phyloP scores from a whole-genome alignment of 2,797 vertebrate species.

The Enteromius anoplus region DNA sequence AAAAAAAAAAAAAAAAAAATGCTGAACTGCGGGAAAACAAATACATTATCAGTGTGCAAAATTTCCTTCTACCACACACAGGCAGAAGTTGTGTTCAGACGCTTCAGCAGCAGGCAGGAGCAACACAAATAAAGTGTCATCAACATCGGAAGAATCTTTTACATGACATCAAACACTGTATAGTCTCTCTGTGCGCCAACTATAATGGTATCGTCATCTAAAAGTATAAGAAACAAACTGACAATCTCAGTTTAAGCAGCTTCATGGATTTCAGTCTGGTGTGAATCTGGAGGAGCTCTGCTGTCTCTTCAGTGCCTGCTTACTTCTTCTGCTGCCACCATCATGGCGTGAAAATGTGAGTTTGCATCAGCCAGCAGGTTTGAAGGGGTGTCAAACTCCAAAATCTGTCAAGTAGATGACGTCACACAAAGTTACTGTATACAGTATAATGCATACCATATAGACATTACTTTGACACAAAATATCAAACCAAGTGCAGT shows the following conservation, averaged over 20 bases:
- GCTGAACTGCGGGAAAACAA: background rate
- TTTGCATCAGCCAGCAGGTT: conserved; percentile 78
- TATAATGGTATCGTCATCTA: conserved; percentile 15
- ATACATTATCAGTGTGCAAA: conserved; percentile 46
- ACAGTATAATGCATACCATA: too few species aligned
- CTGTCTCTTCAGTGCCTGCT: conserved; percentile 33
- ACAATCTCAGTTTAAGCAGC: conserved; percentile 37
- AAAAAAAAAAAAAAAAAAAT: background rate
- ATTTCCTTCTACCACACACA: conserved; percentile 5
- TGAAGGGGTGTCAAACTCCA: conserved; percentile 81
- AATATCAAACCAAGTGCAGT: background rate
- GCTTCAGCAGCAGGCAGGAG: background rate
- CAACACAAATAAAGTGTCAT: conserved; percentile 45
- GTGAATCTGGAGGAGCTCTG: conserved; percentile 12
- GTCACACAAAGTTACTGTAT: background rate
- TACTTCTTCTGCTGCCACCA: conserved; percentile 72
- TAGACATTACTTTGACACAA: background rate
- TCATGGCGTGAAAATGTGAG: conserved; percentile 80
- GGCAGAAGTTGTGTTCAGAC: background rate
- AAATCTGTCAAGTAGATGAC: conserved; percentile 67
- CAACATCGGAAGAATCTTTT: conserved; percentile 1
- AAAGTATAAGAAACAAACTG: background rate
- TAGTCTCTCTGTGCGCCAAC: background rate
- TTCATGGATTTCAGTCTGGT: conserved; percentile 9
- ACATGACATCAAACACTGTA: background rate